Base-by-base conservation (phyloP, 2,888 invertebrate genomes). In the Ligdia adustata region DNA sequence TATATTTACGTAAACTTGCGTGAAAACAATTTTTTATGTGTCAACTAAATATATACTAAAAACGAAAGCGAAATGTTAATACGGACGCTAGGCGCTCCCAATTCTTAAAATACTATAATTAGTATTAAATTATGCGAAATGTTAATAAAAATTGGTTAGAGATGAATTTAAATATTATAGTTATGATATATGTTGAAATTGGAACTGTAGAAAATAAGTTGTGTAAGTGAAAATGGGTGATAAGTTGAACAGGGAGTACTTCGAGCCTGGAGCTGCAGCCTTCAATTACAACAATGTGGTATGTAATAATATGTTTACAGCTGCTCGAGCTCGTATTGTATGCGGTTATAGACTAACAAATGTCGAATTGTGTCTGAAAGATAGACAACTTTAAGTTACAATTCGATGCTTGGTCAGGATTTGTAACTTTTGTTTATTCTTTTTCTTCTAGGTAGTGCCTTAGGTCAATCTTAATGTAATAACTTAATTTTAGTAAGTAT, bases 261-360 rank as follows among this genome's bases (percentile, higher is more conserved):
- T 78, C 61, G 79, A 79, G 58, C 73, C 86, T 62, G 85, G 75
- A 41, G 74, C 83, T 54, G 75, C 85, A 73, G 75, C 85, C 74
- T 89, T 86, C 80, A 89, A 89, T 66, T 88, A 80, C 57, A 86
- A 86, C 69, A 89, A 89, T 82, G 86, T 87, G 89, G 89, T 89
- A 65, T 85, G 88, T 82, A 52, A 64, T 28, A 11, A 9, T 22
- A 22, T n/a, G 7, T 7, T 22, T n/a, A 4, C 22, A 22, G n/a
- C n/a, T n/a, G n/a, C n/a, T n/a, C n/a, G n/a, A n/a, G n/a, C n/a
- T n/a, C n/a, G n/a, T n/a, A n/a, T n/a, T n/a, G n/a, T n/a, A n/a
- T n/a, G n/a, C n/a, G n/a, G n/a, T n/a, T n/a, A n/a, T n/a, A n/a
- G n/a, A n/a, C n/a, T n/a, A n/a, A n/a, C n/a, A n/a, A n/a, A n/a